Evolutionary conservation across 2,113 vertebrate genomes (phyloP), one percentile per base, ranked within the genome.

Genomic region (Bombycilla garrulus): DNA sequence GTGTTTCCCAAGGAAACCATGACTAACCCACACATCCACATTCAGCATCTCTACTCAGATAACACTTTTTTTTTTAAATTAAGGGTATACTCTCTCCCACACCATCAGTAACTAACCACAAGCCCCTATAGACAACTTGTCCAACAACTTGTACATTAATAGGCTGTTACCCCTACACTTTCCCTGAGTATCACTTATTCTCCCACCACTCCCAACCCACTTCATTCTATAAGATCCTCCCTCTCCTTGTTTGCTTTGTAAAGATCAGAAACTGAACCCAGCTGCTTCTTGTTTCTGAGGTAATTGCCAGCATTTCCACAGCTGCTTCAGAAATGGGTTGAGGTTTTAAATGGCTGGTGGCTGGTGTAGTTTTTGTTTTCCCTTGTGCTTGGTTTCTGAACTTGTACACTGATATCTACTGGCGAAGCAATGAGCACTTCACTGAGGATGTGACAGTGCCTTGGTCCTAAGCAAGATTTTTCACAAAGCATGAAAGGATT

Each of bases 251-350:
- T 85, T 76, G 74, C 67, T 90, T 73, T 85, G 20, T 77, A 54
- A 85, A 72, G 70, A 53, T 47, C 0, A 1, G 69, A 61, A 89
- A 42, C 8, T 50, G 70, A 72, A 50, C 36, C 14, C 93, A 94
- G 83, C 83, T 93, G 94, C 69, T 89, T 78, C 69, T 92, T 6
- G 5, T 95, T 95, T 81, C 73, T 69, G 81, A 87, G 77, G 53
- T 89, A 69, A 91, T 61, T 61, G 35, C 69, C 5, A 1, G 18
- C 73, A 65, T 89, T 80, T 87, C 91, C 85, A 85, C 77, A 93
- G 91, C 84, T 96, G 93, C 36, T 85, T 36, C 84, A 53, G 53
- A 77, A 57, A 29, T 48, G 62, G 20, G n/a, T 21, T 91, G 73
- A 92, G 13, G 25, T 51, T 91, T 87, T 29, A 57, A 77, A 44